Conservation (phyloP, 1,140 invertebrate genomes). For the Eriosoma lanigerum region DNA sequence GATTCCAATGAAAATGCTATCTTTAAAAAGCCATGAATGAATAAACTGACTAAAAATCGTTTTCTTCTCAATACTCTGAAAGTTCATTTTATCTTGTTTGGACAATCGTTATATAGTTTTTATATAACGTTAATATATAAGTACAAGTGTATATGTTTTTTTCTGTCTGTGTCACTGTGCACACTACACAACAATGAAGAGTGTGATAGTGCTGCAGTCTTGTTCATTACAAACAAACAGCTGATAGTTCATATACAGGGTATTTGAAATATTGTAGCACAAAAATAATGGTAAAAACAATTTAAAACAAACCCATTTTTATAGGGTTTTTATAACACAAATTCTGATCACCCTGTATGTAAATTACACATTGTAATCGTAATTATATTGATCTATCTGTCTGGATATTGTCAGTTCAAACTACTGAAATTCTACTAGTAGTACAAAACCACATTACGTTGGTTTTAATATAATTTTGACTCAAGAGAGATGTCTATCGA, state of each 20-base stretch:
- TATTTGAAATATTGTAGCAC: too few relatives aligned
- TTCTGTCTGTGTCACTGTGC: not conserved
- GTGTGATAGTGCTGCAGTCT: not conserved
- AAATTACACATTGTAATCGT: not conserved
- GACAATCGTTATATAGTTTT: not conserved
- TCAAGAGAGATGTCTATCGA: not conserved
- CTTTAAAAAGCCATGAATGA: too few relatives aligned
- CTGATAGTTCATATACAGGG: not conserved
- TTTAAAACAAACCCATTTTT: too few relatives aligned
- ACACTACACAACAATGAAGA: not conserved
- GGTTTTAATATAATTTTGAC: slow-evolving; percentile 22
- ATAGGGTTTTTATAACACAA: not conserved
- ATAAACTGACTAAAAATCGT: too few relatives aligned
- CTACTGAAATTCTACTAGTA: not conserved
- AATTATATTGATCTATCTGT: slow-evolving; percentile 29
- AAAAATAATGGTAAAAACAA: too few relatives aligned
- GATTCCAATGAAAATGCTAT: too few relatives aligned
- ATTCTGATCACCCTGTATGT: too few relatives aligned
- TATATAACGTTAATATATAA: too few relatives aligned
- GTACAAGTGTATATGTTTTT: too few relatives aligned
- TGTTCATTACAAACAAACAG: slow-evolving; percentile 13
- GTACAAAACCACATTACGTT: not conserved
- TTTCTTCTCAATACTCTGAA: not conserved
- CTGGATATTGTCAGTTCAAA: not conserved
- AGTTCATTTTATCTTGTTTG: slow-evolving; percentile 2